A percentile compares a stretch with the other conserved stretches of the same genome.
Conservation (phyloP, 1,140 invertebrate genomes). For the Anoplolepis gracilipes region DNA sequence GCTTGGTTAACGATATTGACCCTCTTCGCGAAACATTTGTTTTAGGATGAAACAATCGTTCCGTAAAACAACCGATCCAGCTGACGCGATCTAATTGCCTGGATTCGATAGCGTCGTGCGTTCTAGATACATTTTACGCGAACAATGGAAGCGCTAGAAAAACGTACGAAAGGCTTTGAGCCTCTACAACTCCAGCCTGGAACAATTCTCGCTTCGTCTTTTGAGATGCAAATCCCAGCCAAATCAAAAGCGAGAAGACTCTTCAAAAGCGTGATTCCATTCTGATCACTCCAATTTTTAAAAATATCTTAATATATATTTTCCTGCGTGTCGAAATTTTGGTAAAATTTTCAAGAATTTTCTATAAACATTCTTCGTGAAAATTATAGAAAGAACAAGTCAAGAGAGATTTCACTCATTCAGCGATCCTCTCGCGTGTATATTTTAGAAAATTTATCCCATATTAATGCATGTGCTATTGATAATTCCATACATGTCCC, state of each 20-base stretch:
- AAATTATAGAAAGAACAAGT: neutral
- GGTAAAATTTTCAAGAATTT: neutral
- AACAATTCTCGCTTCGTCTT: slow-evolving; percentile 11
- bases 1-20: slow-evolving; percentile 50
- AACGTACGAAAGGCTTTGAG: neutral
- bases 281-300: neutral
- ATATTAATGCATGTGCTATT: neutral
- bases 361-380: neutral
- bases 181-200: neutral
- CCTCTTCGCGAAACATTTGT: slow-evolving; percentile 50
- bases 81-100: slow-evolving; percentile 6
- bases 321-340: neutral
- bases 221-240: slow-evolving; percentile 36
- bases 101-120: neutral
- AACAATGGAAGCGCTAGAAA: neutral
- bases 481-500: neutral
- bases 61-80: neutral
- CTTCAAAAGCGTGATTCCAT: slow-evolving; percentile 36
- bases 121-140: neutral
- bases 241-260: neutral
- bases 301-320: neutral
- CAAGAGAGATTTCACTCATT: neutral
- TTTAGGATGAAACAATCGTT: slow-evolving; percentile 19
- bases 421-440: neutral
- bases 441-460: slow-evolving; percentile 1